Conservation (phyloP, 2,797 vertebrate species). For the Rhynchotus rufescens region DNA sequence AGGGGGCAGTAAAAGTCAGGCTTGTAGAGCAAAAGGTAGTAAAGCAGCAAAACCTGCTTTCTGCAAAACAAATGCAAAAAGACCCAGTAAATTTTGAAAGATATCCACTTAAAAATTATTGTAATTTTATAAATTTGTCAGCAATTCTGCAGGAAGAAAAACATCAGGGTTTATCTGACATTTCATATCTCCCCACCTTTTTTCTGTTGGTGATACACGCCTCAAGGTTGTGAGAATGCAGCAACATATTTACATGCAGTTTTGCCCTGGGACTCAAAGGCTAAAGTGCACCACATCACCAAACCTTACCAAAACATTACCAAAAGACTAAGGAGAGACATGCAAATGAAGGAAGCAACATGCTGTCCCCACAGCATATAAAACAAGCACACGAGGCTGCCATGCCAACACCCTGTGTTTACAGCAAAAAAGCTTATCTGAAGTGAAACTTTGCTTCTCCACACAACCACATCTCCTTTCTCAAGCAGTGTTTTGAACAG, state of each 20-base stretch:
- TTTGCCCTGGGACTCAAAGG: neutral
- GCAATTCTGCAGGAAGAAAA: neutral
- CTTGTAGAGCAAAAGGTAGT: neutral
- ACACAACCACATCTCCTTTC: conserved; percentile 43
- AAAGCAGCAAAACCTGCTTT: neutral
- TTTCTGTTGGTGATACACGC: neutral
- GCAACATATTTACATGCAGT: neutral
- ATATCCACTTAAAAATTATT: neutral
- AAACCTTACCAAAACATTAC: neutral
- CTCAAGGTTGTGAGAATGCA: neutral
- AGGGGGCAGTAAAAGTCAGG: neutral
- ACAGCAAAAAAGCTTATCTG: neutral
- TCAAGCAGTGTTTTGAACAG: neutral
- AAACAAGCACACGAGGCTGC: neutral
- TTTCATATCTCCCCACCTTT: neutral
- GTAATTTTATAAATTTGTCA: neutral
- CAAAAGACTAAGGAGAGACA: neutral
- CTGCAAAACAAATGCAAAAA: neutral
- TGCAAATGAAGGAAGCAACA: neutral
- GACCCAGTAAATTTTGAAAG: neutral
- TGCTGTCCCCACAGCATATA: neutral
- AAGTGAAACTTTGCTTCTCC: neutral
- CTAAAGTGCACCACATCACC: neutral
- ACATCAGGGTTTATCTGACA: neutral
- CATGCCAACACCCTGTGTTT: neutral